Base-by-base conservation (phyloP, 2,888 invertebrate species). In the Thelaira solivaga region DNA sequence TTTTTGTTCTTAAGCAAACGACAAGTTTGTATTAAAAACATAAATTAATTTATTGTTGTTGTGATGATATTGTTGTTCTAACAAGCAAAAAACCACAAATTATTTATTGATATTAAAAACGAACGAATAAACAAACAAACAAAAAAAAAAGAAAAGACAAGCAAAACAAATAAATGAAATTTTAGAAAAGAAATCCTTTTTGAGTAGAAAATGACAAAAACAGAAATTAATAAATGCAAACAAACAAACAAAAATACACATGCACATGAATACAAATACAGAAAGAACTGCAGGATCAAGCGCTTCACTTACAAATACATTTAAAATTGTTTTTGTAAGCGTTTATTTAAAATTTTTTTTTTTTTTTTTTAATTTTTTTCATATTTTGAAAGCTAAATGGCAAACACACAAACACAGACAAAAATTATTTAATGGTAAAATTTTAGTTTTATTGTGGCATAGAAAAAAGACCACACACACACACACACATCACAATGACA, bases 161-260 rank as follows among this genome's bases (percentile, higher is more conserved):
- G 49, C 8, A 41, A 53, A 31, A n/a, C 65, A 49, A 47, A 22
- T 36, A 43, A 49, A n/a, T n/a, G n/a, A 36, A 55, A 59, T 59
- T 39, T 29, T n/a, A 26, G 41, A 47, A 59, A 16, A 29, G 47
- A 59, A 59, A 31, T 69, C 55, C 62, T 11, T 47, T 55, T 69
- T 76, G 41, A 69, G 68, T 26, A 47, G 55, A 64, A n/a, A 49
- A 64, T 76, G 75, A 76, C 75, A 76, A 13, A 41, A 69, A 64
- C 75, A 76, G 53, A 72, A 47, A 62, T 62, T 72, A 72, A 55
- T 24, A 31, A 39, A 34, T 20, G 26, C 24, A 61, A 31, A 45
- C 62, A 51, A 7, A 22, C 39, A 65, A 7, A 34, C 7, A 51
- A 26, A 11, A 45, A 2, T 34, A 65, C 26, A 49, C 16, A 39